Evolutionary conservation across 2,797 vertebrate species (phyloP).

Genomic region (Myotis pilosus): DNA sequence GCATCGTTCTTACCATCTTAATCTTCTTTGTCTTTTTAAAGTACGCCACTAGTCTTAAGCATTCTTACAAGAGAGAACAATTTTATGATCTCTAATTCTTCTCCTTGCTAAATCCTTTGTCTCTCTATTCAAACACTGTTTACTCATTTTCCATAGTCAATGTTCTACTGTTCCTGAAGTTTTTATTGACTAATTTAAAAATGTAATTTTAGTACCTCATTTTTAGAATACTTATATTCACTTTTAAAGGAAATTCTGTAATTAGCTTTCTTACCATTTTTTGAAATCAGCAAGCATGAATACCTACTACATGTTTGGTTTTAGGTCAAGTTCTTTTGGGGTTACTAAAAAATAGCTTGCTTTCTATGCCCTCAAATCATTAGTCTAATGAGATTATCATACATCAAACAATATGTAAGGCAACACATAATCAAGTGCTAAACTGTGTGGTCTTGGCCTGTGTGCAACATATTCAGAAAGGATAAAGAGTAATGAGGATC

Average conservation of each 20-base stretch:
- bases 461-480: neutral
- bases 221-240: neutral
- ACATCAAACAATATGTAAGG: neutral
- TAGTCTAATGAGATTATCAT: neutral
- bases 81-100: conserved; percentile 51
- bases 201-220: neutral
- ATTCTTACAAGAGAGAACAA: neutral
- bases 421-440: neutral
- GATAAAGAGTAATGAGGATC: neutral
- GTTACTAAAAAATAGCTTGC: neutral
- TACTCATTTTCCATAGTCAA: neutral
- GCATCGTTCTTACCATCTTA: neutral
- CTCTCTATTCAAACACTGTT: neutral
- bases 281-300: neutral
- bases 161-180: neutral
- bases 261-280: neutral
- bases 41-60: conserved; percentile 16
- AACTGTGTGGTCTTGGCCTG: neutral
- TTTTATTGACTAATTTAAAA: neutral
- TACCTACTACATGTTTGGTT: neutral
- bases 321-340: neutral
- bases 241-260: neutral
- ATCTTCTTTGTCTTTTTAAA: conserved; percentile 8
- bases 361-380: neutral
- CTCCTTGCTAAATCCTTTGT: neutral